Evolutionary conservation across 2,113 vertebrate genomes (phyloP), one percentile per base, ranked within the genome.

Genomic region (Heterochromis multidens): DNA sequence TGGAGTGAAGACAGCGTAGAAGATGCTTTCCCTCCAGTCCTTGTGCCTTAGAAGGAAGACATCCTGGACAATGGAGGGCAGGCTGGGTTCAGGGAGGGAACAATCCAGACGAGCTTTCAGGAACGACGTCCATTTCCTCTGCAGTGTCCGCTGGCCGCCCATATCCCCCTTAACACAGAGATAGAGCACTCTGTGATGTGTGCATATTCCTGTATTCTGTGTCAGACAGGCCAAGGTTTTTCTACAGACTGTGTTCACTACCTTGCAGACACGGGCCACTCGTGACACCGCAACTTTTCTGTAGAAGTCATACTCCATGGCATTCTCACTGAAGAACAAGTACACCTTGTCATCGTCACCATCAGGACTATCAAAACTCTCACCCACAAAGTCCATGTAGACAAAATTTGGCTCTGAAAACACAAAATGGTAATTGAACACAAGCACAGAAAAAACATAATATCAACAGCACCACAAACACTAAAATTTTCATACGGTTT

Each of bases 251-350:
- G 43, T 12, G 2, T 12, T 52, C 25, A 12, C 8, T 87, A 97
- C 97, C 94, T 96, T 97, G 93, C 97, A 97, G 83, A 97, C 94
- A 9, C 95, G 95, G 46, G 96, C 97, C 62, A 97, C 94, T 85
- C 97, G 94, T 5, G 97, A 96, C 77, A 97, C 96, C 5, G 92
- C 77, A 0, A 96, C 90, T 82, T 96, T 97, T 84, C 91, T 95
- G 86, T 94, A 96, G 93, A 96, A 97, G 80, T 97, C 96, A 58
- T 97, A 97, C 87, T 97, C 97, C 89, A 96, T 90, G 23, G 96
- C 96, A 6, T 93, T 96, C 92, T 97, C 96, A 3, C 95, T 97
- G 94, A 97, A 97, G 95, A 97, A 97, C 77, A 97, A 87, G 89
- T 97, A 97, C 52, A 97, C 91, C 87, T 96, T 97, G 63, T 97